Percentiles rank a stretch among this genome's conserved stretches.
phyloP scores from a whole-genome alignment of 2,888 invertebrate genomes.

The Eristalinus aeneus region DNA sequence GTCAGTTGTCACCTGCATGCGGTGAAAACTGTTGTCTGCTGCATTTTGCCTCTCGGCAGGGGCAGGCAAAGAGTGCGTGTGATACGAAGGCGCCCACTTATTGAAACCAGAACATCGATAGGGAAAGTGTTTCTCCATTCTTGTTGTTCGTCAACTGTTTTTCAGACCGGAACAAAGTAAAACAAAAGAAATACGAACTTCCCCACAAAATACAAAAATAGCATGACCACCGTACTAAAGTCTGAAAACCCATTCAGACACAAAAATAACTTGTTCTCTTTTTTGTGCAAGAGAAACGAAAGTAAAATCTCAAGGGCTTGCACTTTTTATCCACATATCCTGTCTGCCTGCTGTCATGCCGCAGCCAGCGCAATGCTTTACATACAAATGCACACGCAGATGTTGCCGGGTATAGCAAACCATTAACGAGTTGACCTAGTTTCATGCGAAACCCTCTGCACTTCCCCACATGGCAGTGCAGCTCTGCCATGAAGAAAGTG shows the following conservation, averaged over 20 bases:
- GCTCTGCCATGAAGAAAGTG: conserved; percentile 78
- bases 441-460: conserved; percentile 58
- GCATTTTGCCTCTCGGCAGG: neutral
- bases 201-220: conserved; percentile 8
- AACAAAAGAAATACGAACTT: neutral
- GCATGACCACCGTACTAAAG: conserved; percentile 1
- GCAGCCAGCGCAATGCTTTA: conserved; percentile 29
- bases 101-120: conserved; percentile 53
- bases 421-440: conserved; percentile 64
- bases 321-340: conserved; percentile 76
- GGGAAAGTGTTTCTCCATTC: conserved; percentile 67
- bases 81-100: conserved; percentile 37
- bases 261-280: neutral
- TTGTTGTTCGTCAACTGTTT: conserved; percentile 25
- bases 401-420: conserved; percentile 34
- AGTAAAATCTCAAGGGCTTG: conserved; percentile 81
- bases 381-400: neutral
- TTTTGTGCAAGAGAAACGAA: conserved; percentile 74
- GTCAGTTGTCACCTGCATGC: conserved; percentile 59
- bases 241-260: conserved; percentile 40
- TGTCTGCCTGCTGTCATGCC: conserved; percentile 37
- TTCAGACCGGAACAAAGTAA: neutral
- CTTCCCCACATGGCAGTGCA: conserved; percentile 72
- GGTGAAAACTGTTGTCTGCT: conserved; percentile 25
- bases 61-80: neutral